A percentile compares a stretch with the other conserved stretches of the same genome.
Conservation (phyloP, 2,888 invertebrate species). For the Leucozona laternaria region DNA sequence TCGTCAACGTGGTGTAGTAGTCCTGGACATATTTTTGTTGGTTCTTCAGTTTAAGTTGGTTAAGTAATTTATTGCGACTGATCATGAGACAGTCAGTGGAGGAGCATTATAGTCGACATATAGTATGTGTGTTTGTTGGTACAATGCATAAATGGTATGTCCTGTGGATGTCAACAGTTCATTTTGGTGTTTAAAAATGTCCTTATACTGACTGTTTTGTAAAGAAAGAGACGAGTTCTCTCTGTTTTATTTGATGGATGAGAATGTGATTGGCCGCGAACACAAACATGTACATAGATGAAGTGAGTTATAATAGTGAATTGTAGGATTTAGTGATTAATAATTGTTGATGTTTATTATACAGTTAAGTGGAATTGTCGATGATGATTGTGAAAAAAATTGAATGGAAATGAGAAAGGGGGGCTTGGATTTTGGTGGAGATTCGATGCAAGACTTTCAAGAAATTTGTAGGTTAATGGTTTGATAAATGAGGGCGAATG, state of each 20-base stretch:
- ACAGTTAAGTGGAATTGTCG: constrained; percentile 21
- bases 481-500: too few species aligned
- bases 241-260: constrained; percentile 35
- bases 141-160: constrained; percentile 42
- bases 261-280: constrained; percentile 50
- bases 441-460: not conserved
- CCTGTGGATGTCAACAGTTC: constrained; percentile 66
- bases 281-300: constrained; percentile 18
- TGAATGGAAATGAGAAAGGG: too few species aligned
- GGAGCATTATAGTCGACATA: not conserved
- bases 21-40: constrained; percentile 2
- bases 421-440: not conserved
- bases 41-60: constrained; percentile 50
- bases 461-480: not conserved
- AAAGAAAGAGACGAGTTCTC: not conserved
- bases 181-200: constrained; percentile 60
- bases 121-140: not conserved
- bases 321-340: constrained; percentile 57
- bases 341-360: constrained; percentile 60
- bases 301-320: constrained; percentile 13
- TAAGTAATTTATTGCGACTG: constrained; percentile 73
- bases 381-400: not conserved
- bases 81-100: constrained; percentile 66
- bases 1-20: constrained; percentile 1
- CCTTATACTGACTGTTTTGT: constrained; percentile 29